Evolutionary conservation across 2,888 invertebrate species (phyloP).

Genomic region (Andrena dorsata): DNA sequence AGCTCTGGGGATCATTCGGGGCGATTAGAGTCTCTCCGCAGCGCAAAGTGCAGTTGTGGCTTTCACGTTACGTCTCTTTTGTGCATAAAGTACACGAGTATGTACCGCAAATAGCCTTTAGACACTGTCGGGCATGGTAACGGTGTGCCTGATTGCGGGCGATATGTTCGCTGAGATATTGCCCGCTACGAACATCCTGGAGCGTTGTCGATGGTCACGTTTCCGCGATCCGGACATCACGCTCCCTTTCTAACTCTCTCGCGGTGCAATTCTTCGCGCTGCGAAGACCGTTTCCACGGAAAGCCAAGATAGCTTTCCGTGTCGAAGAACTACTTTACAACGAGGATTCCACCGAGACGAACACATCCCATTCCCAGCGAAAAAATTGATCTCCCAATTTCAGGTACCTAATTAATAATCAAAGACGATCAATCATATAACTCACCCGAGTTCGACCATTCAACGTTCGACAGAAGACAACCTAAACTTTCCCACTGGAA

Average conservation of each 20-base stretch:
- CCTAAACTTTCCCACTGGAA: slow-evolving; percentile 36
- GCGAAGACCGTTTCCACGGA: slow-evolving; percentile 3
- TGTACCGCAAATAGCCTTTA: slow-evolving; percentile 71
- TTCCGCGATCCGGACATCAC: slow-evolving; percentile 73
- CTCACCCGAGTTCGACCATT: not conserved
- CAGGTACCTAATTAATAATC: no score
- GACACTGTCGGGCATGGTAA: slow-evolving; percentile 69
- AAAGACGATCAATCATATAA: no score
- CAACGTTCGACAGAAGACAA: not conserved
- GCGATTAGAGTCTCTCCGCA: slow-evolving; percentile 48
- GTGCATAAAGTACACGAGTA: slow-evolving; percentile 67
- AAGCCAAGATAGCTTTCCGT: not conserved
- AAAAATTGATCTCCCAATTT: no score
- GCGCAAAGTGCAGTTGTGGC: slow-evolving; percentile 51
- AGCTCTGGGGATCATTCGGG: slow-evolving; percentile 46
- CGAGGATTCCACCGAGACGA: not conserved
- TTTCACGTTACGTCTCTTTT: slow-evolving; percentile 72
- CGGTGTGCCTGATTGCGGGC: slow-evolving; percentile 73
- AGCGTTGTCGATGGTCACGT: slow-evolving; percentile 75
- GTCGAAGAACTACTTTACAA: not conserved
- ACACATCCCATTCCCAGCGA: no score
- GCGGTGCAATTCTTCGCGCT: slow-evolving; percentile 46
- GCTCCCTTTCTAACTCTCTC: slow-evolving; percentile 71
- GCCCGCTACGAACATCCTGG: slow-evolving; percentile 69
- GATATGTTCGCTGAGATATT: slow-evolving; percentile 72